Evolutionary conservation across 2,113 vertebrate genomes (phyloP).

Genomic region (Melozone crissalis): DNA sequence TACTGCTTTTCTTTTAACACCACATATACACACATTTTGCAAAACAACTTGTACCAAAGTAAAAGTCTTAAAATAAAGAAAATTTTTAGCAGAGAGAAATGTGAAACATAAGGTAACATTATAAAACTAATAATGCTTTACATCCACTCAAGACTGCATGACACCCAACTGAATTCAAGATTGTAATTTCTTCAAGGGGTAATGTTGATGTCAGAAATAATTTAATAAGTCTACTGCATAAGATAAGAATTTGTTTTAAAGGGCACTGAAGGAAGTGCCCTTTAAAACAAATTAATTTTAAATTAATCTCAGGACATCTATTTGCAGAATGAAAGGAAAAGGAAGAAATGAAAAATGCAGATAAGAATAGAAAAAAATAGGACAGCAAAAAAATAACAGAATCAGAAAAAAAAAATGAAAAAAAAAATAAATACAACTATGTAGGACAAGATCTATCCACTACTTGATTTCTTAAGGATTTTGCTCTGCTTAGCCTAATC

Average conservation of each 20-base stretch:
- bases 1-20: background rate
- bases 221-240: conserved; percentile 14
- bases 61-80: background rate
- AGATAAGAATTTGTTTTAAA: background rate
- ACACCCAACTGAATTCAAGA: conserved; percentile 15
- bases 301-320: background rate
- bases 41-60: background rate
- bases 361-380: background rate
- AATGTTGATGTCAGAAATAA: conserved; percentile 15
- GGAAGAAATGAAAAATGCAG: background rate
- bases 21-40: background rate
- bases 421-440: background rate
- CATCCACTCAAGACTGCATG: background rate
- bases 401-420: background rate
- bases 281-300: too few species aligned
- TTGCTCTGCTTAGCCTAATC: background rate
- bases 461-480: background rate
- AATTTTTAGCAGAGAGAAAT: background rate
- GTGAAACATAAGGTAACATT: conserved; percentile 6
- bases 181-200: conserved; percentile 35
- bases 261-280: background rate
- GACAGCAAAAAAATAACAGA: background rate
- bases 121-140: background rate
- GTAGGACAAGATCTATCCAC: background rate
- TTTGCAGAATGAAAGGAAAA: background rate